Percentiles rank a stretch among this genome's conserved stretches.
Conservation (phyloP, 2,797 vertebrate species). For the Labroides dimidiatus region DNA sequence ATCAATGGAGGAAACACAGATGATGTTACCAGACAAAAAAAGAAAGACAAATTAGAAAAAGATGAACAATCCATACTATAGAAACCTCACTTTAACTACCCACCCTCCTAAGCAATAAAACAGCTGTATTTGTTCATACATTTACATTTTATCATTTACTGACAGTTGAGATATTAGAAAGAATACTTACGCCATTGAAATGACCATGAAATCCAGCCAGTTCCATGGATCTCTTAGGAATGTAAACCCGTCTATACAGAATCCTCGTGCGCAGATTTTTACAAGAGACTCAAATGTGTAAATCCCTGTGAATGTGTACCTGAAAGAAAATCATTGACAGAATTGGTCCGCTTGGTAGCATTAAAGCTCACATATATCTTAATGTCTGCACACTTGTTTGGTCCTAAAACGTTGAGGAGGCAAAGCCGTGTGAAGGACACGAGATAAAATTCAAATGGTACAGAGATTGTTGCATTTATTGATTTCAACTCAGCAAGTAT, state of each 20-base stretch:
- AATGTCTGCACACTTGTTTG: constrained; percentile 1
- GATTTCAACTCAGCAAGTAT: no score
- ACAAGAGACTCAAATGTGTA: constrained; percentile 98
- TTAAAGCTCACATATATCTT: constrained; percentile 37
- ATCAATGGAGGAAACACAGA: constrained; percentile 55
- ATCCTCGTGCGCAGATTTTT: constrained; percentile 98
- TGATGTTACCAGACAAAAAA: constrained; percentile 58
- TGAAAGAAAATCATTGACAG: constrained; percentile 75
- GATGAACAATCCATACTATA: constrained; percentile 27
- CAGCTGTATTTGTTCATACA: neutral
- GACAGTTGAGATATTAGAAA: constrained; percentile 9
- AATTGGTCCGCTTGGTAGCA: constrained; percentile 41
- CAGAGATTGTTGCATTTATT: neutral
- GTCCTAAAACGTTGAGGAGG: constrained; percentile 21
- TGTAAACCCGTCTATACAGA: constrained; percentile 99
- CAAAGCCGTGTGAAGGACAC: neutral
- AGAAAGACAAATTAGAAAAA: constrained; percentile 34
- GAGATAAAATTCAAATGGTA: constrained; percentile 14
- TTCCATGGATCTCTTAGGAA: constrained; percentile 99
- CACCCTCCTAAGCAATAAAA: constrained; percentile 17
- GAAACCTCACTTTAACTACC: constrained; percentile 27
- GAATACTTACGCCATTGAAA: constrained; percentile 99
- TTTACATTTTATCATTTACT: neutral
- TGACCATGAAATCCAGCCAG: constrained; percentile 99
- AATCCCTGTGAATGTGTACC: constrained; percentile 99